Base-by-base conservation (phyloP, 64 coral and sea anemone species). In the Acropora yongei region DNA sequence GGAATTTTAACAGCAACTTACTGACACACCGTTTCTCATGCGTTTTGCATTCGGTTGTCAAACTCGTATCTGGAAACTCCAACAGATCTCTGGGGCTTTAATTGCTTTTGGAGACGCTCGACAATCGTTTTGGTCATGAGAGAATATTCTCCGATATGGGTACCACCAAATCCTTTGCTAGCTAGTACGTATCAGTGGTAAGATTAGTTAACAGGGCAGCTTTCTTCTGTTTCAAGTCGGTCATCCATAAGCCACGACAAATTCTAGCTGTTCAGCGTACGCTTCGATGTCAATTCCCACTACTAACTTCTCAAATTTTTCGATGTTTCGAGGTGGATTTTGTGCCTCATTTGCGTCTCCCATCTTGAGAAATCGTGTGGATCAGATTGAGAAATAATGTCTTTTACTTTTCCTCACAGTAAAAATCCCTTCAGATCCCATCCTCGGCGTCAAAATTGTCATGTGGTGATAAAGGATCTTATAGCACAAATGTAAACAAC, bases 31-130 rank as follows among this genome's bases (percentile, higher is more conserved):
- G 85, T 74, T 81, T 89, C 92, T 53, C 63, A 77, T 19, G 76
- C 57, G 57, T 5, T 61, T 8, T 13, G 9, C 9, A 1, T 12
- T 61, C 57, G 76, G 72, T 93, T 89, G 30, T 93, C 86, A 72
- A 94, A 94, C 17, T 89, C 87, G 43, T 94, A 94, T 80, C 87
- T 89, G 57, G 93, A 78, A 16, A 94, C 86, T 60, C 89, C 68
- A 44, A 74, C 86, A 49, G 87, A 94, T 78, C 89, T 94, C 44
- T 82, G 78, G n/a, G 92, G 92, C 63, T 94, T 89, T 16, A 82
- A 76, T 68, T 85, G 92, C 68, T 49, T 49, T 75, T 79, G 17
- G 84, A 61, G 51, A 55, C 51, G 51, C 51, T 55, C 51, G 51
- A 55, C 86, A 41, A 89, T 85, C 67, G 71, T 47, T 60, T 89